Conservation (phyloP, 2,888 invertebrate genomes). For the Papilio gigon region DNA sequence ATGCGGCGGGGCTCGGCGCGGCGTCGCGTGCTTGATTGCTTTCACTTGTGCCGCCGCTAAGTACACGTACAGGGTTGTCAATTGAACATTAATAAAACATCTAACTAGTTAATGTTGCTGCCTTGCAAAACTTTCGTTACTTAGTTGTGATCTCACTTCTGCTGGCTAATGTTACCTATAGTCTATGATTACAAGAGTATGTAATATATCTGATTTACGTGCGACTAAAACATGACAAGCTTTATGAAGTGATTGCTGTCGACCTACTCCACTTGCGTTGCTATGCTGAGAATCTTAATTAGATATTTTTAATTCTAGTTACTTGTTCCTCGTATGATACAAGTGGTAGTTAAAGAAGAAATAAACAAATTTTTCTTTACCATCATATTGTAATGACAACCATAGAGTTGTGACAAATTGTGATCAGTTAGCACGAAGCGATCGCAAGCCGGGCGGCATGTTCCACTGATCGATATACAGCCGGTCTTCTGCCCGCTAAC, state of each 20-base stretch:
- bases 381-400: too few species aligned
- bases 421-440: slow-evolving; percentile 11
- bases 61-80: slow-evolving; percentile 35
- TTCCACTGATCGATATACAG: slow-evolving; percentile 61
- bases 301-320: too few species aligned
- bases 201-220: too few species aligned
- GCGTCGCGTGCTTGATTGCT: slow-evolving; percentile 48
- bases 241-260: too few species aligned
- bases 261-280: too few species aligned
- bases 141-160: neutral
- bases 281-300: too few species aligned
- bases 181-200: too few species aligned
- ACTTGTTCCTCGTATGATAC: too few species aligned
- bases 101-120: slow-evolving; percentile 21
- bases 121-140: neutral
- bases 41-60: slow-evolving; percentile 54
- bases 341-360: too few species aligned
- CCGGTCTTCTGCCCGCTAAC: slow-evolving; percentile 45
- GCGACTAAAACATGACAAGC: too few species aligned
- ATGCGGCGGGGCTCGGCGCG: too few species aligned
- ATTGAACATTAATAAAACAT: slow-evolving; percentile 38
- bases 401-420: neutral
- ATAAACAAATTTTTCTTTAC: too few species aligned
- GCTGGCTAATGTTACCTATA: neutral
- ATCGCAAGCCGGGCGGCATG: slow-evolving; percentile 43